Percentiles rank a stretch among this genome's conserved stretches.
These are phyloP conservation scores for Zapus hudsonius DNA, from an alignment of 2,113 vertebrate species.

Conservation along the genomic window DNA sequence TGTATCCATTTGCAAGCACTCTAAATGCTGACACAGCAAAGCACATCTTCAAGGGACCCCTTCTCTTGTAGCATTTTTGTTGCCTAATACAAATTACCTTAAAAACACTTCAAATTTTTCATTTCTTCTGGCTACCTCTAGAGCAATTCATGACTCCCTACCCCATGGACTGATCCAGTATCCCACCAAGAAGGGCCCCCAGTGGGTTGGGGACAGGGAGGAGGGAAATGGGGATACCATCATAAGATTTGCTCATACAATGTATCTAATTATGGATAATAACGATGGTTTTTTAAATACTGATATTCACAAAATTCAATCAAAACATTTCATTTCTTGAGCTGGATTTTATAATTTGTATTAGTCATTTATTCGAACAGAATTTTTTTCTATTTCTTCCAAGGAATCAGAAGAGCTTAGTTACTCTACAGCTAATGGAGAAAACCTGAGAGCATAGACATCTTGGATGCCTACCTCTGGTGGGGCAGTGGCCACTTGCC, in stretches of 20 bases:
- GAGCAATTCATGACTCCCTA: no score
- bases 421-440: not conserved
- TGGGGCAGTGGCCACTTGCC: not conserved
- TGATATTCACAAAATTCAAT: no score
- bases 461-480: not conserved
- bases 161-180: no score
- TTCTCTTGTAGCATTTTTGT: not conserved
- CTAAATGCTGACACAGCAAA: not conserved
- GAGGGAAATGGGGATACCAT: no score
- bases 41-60: not conserved
- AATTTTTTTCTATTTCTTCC: not conserved
- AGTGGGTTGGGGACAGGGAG: no score
- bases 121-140: no score
- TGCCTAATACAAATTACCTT: slow-evolving; percentile 9
- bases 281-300: no score
- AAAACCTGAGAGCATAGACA: not conserved
- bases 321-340: slow-evolving; percentile 8
- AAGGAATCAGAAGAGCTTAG: not conserved
- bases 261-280: no score
- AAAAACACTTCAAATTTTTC: no score
- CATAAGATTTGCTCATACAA: no score
- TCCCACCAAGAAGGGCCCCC: no score
- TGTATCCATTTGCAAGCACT: not conserved
- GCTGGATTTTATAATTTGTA: not conserved
- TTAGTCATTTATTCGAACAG: slow-evolving; percentile 9